Evolutionary conservation across 2,888 invertebrate genomes (phyloP).

Genomic region (Margaritifera margaritifera): DNA sequence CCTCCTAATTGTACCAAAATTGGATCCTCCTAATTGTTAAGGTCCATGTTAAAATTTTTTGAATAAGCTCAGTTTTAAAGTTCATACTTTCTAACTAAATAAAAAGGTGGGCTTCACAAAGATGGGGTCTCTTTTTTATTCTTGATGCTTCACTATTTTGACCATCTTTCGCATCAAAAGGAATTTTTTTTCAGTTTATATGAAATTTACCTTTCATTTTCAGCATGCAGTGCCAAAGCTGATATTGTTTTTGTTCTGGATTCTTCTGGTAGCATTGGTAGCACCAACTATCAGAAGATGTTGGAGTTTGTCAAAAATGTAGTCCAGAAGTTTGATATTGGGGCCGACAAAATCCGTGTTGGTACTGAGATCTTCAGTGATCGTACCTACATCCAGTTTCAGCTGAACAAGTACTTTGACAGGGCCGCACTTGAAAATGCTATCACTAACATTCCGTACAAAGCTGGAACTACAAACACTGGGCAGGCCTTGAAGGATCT

Average conservation of each 20-base stretch:
- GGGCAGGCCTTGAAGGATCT: slow-evolving; percentile 51
- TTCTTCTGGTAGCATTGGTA: slow-evolving; percentile 63
- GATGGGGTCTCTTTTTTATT: no score
- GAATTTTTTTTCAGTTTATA: not conserved
- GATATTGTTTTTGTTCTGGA: slow-evolving; percentile 66
- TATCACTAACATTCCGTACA: slow-evolving; percentile 56
- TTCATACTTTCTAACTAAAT: no score
- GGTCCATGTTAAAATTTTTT: no score
- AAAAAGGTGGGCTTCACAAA: no score
- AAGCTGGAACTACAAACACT: slow-evolving; percentile 63
- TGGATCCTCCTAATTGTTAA: no score
- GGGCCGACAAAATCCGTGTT: slow-evolving; percentile 52
- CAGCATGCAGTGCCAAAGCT: slow-evolving; percentile 54
- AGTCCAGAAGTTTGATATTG: slow-evolving; percentile 54
- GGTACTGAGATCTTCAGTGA: slow-evolving; percentile 56
- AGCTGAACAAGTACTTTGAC: slow-evolving; percentile 54
- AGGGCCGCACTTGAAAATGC: slow-evolving; percentile 46
- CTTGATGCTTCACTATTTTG: not conserved
- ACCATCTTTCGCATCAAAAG: slow-evolving; percentile 3
- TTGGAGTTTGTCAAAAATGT: slow-evolving; percentile 57
- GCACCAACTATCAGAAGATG: slow-evolving; percentile 56
- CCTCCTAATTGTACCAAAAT: no score
- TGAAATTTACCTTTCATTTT: not conserved
- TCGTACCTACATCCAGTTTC: slow-evolving; percentile 58
- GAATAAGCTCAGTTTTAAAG: no score